Conservation (phyloP, 2,113 vertebrate genomes). For the rat (Rattus norvegicus) region GRCr8 NC_086031.1:46855001-46855500, state of each 20-base stretch:
- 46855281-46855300: not conserved
- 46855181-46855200: conserved; percentile 8
- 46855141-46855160: not conserved
- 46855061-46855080: conserved; percentile 27
- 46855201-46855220: not conserved
- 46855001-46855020: not conserved
- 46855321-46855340: not conserved
- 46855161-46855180: not conserved
- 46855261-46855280: not conserved
- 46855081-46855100: conserved; percentile 59
- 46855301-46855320: not conserved
- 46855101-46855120: not conserved
- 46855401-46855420: not conserved
- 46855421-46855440: not conserved
- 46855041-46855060: not conserved
- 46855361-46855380: not conserved
- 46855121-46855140: not conserved
- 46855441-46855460: not conserved
- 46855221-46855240: not conserved
- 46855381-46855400: not conserved
- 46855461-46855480: accelerated
- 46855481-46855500: not conserved
- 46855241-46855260: accelerated
- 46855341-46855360: not conserved
- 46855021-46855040: not conserved